These are phyloP conservation scores for Gallinago jamesoni DNA, from an alignment of 2,113 vertebrate genomes.

Conservation along the genomic window DNA sequence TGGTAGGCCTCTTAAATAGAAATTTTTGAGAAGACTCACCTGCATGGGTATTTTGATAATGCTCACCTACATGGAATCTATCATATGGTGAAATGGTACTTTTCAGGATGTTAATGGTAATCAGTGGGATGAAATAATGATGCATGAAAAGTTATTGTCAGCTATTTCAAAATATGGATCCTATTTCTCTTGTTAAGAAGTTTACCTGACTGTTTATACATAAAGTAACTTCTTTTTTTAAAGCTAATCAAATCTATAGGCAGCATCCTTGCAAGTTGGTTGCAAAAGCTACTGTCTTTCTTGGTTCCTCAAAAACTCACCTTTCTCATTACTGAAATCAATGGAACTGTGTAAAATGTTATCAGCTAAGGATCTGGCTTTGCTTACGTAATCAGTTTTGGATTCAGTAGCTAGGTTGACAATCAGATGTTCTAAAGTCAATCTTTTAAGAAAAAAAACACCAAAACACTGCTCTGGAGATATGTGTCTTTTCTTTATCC, in stretches of 20 bases:
- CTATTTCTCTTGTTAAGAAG: not conserved
- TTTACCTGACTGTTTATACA: not conserved
- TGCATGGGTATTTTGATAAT: not conserved
- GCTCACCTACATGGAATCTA: not conserved
- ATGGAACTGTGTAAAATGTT: not conserved
- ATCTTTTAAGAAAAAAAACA: not conserved
- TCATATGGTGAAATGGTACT: not conserved
- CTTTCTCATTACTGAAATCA: not conserved
- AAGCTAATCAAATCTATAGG: not conserved
- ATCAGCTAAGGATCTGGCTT: not conserved
- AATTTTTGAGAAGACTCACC: not conserved
- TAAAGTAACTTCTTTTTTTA: not conserved
- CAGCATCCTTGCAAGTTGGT: not conserved
- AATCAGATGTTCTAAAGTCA: constrained; percentile 10
- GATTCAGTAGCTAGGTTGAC: not conserved
- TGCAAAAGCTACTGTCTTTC: not conserved
- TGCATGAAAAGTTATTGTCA: not conserved
- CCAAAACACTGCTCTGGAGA: not conserved
- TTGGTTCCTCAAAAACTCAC: not conserved
- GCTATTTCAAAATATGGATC: not conserved
- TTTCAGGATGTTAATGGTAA: not conserved
- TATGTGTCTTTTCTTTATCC: not conserved
- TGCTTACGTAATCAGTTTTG: not conserved
- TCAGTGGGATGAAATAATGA: not conserved
- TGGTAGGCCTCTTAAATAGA: not conserved